A percentile compares a stretch with the other conserved stretches of the same genome.
Conservation (phyloP, 2,888 invertebrate genomes). For the Ophion ventricosus region DNA sequence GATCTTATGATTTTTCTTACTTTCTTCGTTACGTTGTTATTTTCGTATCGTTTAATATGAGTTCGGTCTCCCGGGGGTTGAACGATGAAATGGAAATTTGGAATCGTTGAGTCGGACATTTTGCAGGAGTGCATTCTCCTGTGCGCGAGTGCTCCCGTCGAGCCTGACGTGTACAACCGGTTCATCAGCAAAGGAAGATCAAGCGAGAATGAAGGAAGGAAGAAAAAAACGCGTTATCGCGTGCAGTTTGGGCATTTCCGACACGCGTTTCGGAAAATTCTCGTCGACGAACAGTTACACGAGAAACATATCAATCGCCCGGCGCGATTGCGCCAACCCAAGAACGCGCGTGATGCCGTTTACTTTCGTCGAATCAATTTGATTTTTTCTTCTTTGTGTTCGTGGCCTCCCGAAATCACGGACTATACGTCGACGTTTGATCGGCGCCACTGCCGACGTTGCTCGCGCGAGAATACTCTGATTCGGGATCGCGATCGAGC, state of each 20-base stretch:
- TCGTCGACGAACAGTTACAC: slow-evolving; percentile 23
- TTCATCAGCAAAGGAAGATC: neutral
- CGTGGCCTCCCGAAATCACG: slow-evolving; percentile 38
- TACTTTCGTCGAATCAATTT: slow-evolving; percentile 23
- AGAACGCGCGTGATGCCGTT: slow-evolving; percentile 31
- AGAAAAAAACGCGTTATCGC: slow-evolving; percentile 23
- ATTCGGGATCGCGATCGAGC: slow-evolving; percentile 58
- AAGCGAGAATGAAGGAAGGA: neutral
- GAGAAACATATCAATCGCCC: slow-evolving; percentile 62
- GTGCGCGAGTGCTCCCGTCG: neutral
- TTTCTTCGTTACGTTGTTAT: slow-evolving; percentile 48
- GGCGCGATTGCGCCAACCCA: slow-evolving; percentile 30
- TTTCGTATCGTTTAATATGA: slow-evolving; percentile 70
- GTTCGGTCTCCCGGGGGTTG: slow-evolving; percentile 74
- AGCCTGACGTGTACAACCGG: neutral
- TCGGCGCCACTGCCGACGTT: slow-evolving; percentile 31
- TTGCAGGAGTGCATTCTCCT: neutral
- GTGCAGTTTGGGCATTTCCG: slow-evolving; percentile 18
- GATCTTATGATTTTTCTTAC: slow-evolving; percentile 49
- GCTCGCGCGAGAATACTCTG: slow-evolving; percentile 41
- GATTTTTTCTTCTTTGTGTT: slow-evolving; percentile 28
- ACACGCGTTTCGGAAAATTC: neutral
- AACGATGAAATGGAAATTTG: slow-evolving; percentile 47
- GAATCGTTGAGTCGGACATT: slow-evolving; percentile 47
- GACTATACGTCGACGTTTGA: slow-evolving; percentile 42